Evolutionary conservation across 2,888 invertebrate species (phyloP).

Genomic region (Miltochrista miniata): DNA sequence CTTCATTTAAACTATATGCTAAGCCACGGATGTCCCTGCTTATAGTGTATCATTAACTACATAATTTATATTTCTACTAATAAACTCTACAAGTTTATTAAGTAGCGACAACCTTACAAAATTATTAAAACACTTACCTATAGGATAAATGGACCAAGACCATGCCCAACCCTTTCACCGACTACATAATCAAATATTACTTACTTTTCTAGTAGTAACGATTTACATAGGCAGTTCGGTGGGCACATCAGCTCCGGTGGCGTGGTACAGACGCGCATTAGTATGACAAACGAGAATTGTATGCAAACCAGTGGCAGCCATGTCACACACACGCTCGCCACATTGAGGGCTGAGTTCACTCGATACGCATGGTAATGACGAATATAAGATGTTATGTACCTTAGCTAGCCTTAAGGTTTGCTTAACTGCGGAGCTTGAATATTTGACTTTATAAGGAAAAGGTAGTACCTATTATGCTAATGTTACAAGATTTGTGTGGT

Average conservation of each 20-base stretch:
- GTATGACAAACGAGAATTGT: constrained; percentile 81
- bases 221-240: constrained; percentile 22
- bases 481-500: too few relatives aligned
- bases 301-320: constrained; percentile 69
- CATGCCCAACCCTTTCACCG: not conserved
- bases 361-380: constrained; percentile 1
- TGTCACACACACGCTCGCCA: constrained; percentile 59
- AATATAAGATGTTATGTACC: not conserved
- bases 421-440: too few relatives aligned
- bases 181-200: not conserved
- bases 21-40: too few relatives aligned
- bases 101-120: too few relatives aligned
- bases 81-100: too few relatives aligned
- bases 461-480: too few relatives aligned
- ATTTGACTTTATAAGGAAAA: too few relatives aligned
- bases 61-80: too few relatives aligned
- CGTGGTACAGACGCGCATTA: constrained; percentile 73
- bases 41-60: too few relatives aligned
- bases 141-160: too few relatives aligned
- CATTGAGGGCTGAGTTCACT: constrained; percentile 36
- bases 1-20: too few relatives aligned
- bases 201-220: constrained; percentile 15
- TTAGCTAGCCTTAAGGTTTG: not conserved
- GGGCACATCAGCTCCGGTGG: constrained; percentile 25
- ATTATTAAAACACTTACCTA: too few relatives aligned